Base-by-base conservation (phyloP, 1,140 invertebrate genomes). In the Dryas iulia region DNA sequence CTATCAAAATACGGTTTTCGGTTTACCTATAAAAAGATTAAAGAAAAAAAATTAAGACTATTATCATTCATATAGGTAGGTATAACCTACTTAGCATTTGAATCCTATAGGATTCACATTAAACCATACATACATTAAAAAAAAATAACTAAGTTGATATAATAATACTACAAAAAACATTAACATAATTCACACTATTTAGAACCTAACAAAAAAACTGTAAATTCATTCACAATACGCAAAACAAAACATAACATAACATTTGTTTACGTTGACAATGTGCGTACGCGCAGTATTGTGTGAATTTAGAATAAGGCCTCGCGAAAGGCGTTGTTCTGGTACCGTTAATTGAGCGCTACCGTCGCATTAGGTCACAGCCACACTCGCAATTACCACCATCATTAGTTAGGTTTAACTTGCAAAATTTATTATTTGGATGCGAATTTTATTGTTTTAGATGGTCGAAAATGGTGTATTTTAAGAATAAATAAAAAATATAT, bases 261-360 rank as follows among this genome's bases (percentile, higher is more conserved):
- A 14, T 67, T 59, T 78, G 77, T 81, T 77, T 78, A 78, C 75
- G 65, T 79, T 71, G 67, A 67, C 72, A 59, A 65, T 69, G 67
- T 74, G 79, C 69, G 78, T 82, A 85, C 77, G 76, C 76, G 57
- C 70, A 67, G 61, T 76, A 78, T 81, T 82, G 39, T 47, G 18
- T 78, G 76, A 84, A 83, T 81, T 82, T 78, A 72, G 81, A 81
- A 83, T 82, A 76, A 76, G 76, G 61, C 70, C 71, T 72, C 74
- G 77, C 80, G 77, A 86, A 83, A 82, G 76, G 71, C 72, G 74
- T 78, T 70, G 76, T 77, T 73, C 69, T 69, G 18, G 74, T 85
- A 86, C 86, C 86, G 86, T 89, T 89, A 89, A 83, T 81, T 78
- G n/a, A n/a, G 78, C 72, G 73, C 82, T 83, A 82, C 82, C 71